Percentiles rank a stretch among this genome's conserved stretches.
phyloP scores from a whole-genome alignment of 2,113 vertebrate species.

The Solenodon paradoxus region DNA sequence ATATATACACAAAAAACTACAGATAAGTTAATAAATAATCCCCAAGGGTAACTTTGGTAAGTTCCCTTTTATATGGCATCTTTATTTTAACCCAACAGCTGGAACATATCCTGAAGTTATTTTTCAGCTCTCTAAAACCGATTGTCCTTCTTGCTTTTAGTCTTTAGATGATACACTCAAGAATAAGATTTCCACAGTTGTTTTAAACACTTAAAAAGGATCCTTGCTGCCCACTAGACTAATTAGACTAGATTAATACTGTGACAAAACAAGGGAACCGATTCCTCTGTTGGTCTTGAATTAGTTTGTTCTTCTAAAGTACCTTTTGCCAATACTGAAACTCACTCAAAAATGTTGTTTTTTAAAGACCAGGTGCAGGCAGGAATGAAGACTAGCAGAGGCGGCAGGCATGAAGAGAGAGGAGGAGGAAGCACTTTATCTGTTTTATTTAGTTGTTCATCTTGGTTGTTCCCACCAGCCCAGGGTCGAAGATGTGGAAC shows the following conservation, averaged over 20 bases:
- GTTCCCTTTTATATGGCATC: neutral
- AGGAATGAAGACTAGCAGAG: no score
- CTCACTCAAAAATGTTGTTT: neutral
- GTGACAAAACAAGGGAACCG: neutral
- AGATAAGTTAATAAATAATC: neutral
- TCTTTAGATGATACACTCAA: neutral
- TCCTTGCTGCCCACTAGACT: neutral
- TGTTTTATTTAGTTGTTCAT: no score
- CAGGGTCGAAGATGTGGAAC: no score
- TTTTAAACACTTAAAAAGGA: constrained; percentile 28
- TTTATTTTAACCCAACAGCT: constrained; percentile 9
- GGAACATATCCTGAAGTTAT: neutral
- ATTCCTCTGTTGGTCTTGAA: neutral
- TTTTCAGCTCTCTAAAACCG: constrained; percentile 38
- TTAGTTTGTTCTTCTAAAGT: constrained; percentile 22
- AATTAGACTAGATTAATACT: neutral
- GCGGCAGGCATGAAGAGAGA: no score
- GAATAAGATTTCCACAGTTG: constrained; percentile 13
- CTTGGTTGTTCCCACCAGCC: no score
- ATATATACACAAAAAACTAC: neutral
- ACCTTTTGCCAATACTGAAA: constrained; percentile 21
- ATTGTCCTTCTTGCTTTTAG: constrained; percentile 36
- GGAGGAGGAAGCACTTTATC: no score
- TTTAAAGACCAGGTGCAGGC: no score
- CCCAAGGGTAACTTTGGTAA: neutral